Base-by-base conservation (phyloP, 2,797 vertebrate species). In the Halcyon leucocephala region DNA sequence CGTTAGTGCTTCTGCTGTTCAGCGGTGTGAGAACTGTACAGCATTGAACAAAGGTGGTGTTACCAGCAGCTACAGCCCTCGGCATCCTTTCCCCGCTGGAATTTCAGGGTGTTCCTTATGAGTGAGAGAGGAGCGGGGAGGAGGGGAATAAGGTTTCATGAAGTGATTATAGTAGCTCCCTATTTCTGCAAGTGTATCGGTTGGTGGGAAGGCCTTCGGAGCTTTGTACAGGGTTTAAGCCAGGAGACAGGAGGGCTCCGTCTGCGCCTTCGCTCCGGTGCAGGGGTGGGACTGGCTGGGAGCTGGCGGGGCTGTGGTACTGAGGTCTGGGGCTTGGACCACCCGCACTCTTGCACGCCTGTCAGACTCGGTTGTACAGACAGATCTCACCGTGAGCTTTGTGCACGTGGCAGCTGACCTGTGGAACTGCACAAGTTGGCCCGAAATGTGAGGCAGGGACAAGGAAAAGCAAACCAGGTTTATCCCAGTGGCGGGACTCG, bases 271-370 rank as follows among this genome's bases (percentile, higher is more conserved):
- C 46, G 37, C 54, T 57, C 13, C 14, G 5, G 2, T 8, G 26
- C 11, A 2, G 4, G 14, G 62, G 44, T 26, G 35, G 52, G 67
- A 61, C 1, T 57, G 25, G 72, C 35, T 21, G 7, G 67, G 64
- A 41, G 7, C 67, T 6, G 51, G 16, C 11, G 29, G 17, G 52
- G 52, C 29, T 14, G 26, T 37, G 2, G 6, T 3, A 3, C 2
- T 6, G 10, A 2, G 3, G 5, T 10, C 14, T 26, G 44, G 57
- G 61, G 3, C 33, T 17, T 10, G 72, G 57, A 12, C 54, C 44
- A 24, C 22, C 44, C 12, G 0, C 5, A 0, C 25, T 31, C 42
- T 16, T 35, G 31, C 20, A 0, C 1, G 9, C 31, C 58, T 22
- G 35, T 7, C 7, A 7, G 14, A 17, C 1, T 31, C 14, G 10